Evolutionary conservation across 2,797 vertebrate species (phyloP).

Genomic region (Peromyscus attwateri): DNA sequence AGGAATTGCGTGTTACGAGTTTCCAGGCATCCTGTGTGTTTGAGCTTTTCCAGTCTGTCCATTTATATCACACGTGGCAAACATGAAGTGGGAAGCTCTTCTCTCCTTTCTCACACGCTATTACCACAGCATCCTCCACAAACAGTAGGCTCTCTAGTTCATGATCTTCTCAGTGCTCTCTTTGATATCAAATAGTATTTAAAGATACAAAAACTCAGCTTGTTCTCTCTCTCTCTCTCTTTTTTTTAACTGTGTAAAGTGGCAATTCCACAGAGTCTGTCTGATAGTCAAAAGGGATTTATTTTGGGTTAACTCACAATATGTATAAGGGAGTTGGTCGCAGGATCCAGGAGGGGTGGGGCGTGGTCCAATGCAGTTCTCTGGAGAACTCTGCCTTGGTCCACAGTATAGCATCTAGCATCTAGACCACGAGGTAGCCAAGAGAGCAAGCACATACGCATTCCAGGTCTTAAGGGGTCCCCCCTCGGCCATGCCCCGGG

Average conservation of each 20-base stretch:
- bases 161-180: background rate
- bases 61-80: background rate
- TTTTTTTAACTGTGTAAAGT: background rate
- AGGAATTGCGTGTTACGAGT: background rate
- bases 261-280: too few species aligned
- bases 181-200: background rate
- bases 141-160: background rate
- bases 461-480: too few species aligned
- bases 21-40: background rate
- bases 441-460: too few species aligned
- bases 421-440: too few species aligned
- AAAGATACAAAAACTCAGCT: background rate
- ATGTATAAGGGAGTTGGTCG: too few species aligned
- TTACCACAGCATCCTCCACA: background rate
- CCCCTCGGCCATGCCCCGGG: too few species aligned
- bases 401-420: too few species aligned
- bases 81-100: background rate
- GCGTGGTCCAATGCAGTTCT: too few species aligned
- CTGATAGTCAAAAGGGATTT: too few species aligned
- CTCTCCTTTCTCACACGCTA: background rate
- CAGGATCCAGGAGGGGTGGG: too few species aligned
- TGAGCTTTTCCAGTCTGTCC: background rate
- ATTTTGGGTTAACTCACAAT: too few species aligned
- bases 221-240: background rate
- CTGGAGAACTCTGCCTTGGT: too few species aligned